Conservation (phyloP, 2,113 vertebrate genomes). For the Campylomormyrus numenius region DNA sequence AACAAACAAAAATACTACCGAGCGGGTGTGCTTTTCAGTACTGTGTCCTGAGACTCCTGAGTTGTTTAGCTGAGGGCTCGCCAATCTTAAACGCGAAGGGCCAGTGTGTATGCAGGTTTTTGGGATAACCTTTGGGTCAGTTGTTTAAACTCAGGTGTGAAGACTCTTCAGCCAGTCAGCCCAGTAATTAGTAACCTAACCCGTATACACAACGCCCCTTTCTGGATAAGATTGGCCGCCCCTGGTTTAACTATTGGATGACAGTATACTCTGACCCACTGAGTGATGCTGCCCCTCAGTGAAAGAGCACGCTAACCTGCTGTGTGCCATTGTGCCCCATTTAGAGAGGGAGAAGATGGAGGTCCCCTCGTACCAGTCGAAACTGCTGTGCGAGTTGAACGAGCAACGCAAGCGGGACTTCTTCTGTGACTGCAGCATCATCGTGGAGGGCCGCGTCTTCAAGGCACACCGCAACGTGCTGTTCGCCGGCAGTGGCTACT, state of each 20-base stretch:
- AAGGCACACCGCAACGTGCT: slow-evolving; percentile 96
- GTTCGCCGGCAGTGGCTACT: slow-evolving; percentile 93
- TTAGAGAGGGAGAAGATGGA: slow-evolving; percentile 66
- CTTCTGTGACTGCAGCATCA: slow-evolving; percentile 97
- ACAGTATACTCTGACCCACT: not conserved
- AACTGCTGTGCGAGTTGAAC: slow-evolving; percentile 84
- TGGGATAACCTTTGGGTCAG: not conserved
- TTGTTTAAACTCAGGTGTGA: not conserved
- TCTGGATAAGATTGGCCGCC: not conserved
- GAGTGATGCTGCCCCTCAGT: not conserved
- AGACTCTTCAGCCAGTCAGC: not conserved
- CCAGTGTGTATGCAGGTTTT: not conserved
- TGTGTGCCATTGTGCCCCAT: not conserved
- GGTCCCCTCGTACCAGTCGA: slow-evolving; percentile 79
- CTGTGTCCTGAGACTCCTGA: not conserved
- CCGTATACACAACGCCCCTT: not conserved
- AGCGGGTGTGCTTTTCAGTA: not conserved
- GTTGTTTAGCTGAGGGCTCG: not conserved
- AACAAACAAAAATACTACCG: not conserved
- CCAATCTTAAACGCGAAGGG: not conserved
- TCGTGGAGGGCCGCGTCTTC: slow-evolving; percentile 91
- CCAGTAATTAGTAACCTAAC: not conserved
- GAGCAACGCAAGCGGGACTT: slow-evolving; percentile 91
- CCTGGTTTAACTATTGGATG: not conserved
- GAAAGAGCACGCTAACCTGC: not conserved